These are phyloP conservation scores for Carassius carassius DNA, from an alignment of 2,113 vertebrate genomes.

Conservation along the genomic window DNA sequence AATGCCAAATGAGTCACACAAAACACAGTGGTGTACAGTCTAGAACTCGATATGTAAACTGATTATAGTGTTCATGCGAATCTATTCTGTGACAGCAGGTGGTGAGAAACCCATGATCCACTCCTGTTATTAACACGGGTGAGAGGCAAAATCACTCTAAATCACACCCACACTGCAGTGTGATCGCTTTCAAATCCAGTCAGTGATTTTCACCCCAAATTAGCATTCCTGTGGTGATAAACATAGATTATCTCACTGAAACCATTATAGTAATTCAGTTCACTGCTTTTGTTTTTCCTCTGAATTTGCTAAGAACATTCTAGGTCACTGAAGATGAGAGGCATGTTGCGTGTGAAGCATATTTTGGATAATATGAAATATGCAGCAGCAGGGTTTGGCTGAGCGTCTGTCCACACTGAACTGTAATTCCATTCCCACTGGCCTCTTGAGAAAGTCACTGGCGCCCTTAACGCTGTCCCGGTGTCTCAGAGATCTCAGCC, in stretches of 20 bases:
- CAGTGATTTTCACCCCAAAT: conserved; percentile 14
- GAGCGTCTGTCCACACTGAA: conserved; percentile 45
- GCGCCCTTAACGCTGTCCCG: conserved; percentile 17
- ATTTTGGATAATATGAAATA: conserved; percentile 45
- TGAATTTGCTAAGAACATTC: conserved; percentile 10
- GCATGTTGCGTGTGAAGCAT: not conserved
- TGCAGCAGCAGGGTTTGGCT: conserved; percentile 34
- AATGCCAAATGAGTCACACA: conserved; percentile 1
- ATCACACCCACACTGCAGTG: not conserved
- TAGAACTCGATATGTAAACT: conserved; percentile 10
- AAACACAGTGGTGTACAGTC: not conserved
- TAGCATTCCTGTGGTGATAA: conserved; percentile 14
- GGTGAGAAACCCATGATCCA: not conserved
- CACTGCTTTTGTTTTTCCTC: not conserved
- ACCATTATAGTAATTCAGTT: not conserved
- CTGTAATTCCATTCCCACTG: conserved; percentile 54
- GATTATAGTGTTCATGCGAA: conserved; percentile 11
- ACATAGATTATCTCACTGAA: conserved; percentile 2
- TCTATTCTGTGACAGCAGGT: conserved; percentile 33
- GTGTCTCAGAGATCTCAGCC: conserved; percentile 10
- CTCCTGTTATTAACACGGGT: not conserved
- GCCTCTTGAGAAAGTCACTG: conserved; percentile 14
- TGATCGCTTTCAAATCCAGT: conserved; percentile 3
- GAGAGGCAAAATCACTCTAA: conserved; percentile 3
- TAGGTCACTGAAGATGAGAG: not conserved